Evolutionary conservation across 1,140 invertebrate species (phyloP), one percentile per base, ranked within the genome.

Genomic region (Bombus cullumanus): DNA sequence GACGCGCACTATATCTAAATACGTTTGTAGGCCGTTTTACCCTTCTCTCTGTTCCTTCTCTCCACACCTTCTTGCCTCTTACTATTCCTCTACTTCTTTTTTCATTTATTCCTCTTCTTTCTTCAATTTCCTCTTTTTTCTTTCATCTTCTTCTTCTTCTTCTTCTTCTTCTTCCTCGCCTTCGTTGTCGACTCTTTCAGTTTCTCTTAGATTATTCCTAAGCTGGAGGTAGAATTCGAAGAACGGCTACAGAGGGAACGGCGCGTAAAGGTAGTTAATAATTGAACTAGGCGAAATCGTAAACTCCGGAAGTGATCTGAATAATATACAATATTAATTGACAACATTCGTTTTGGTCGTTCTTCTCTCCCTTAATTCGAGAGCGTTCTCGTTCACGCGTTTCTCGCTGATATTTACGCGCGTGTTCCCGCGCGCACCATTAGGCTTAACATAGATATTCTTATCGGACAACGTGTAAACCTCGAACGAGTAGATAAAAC

Each of bases 341-440:
- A 94, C 94, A 92, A 83, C 88, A 93, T 94, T 94, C 93, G 92
- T 92, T 94, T 92, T 93, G 91, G 86, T 85, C 91, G 86, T 92
- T 85, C 47, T 62, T 66, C 69, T 78, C 39, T 13, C 68, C 39
- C 41, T 71, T 28, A 53, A 53, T 79, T 39, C 22, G 69, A 37
- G 68, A 57, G 1, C 41, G 37, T 53, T 47, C 68, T 62, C 73
- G 77, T 64, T 66, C 71, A 39, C 68, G 25, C 64, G 57, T 25
- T 59, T n/a, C 15, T 77, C 15, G 22, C 47, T 39, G 66, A 62
- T 31, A 59, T 73, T 72, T 57, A 43, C 12, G 37, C 43, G 25
- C 39, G 37, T 59, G 31, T 41, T 37, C 13, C 1, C 2, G 39
- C 31, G 39, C 79, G n/a, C 8, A 43, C 62, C 6, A 28, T 68